A percentile compares a stretch with the other conserved stretches of the same genome.
Conservation (phyloP, 1,140 invertebrate genomes). For the Zaprionus kolodkinae region DNA sequence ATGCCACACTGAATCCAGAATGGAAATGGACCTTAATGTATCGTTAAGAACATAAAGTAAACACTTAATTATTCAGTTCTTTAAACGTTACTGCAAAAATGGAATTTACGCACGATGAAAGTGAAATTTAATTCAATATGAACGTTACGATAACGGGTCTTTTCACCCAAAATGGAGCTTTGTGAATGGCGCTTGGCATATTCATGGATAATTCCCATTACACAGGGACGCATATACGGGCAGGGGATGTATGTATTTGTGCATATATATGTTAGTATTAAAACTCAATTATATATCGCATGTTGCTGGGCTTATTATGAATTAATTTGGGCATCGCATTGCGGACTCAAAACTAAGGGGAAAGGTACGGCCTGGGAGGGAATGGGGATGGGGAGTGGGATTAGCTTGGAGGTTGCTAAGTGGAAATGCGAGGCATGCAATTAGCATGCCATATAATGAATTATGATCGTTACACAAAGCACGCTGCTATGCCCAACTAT, state of each 20-base stretch:
- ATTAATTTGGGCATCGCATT: constrained; percentile 73
- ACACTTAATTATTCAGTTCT: constrained; percentile 2
- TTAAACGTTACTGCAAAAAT: neutral
- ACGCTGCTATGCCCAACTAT: neutral
- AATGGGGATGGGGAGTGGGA: neutral
- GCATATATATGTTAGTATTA: constrained; percentile 47
- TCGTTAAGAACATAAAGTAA: neutral
- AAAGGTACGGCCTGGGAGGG: too few species aligned
- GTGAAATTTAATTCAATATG: constrained; percentile 1
- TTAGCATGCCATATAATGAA: constrained; percentile 68
- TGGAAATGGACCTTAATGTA: neutral
- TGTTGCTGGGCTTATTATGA: constrained; percentile 70
- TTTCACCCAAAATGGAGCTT: constrained; percentile 4
- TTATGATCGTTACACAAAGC: constrained; percentile 62
- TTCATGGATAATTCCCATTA: constrained; percentile 57
- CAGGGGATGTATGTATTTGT: neutral
- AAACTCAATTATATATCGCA: constrained; percentile 79
- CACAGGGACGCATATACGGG: too few species aligned
- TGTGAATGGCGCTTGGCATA: constrained; percentile 38
- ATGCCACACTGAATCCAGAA: neutral
- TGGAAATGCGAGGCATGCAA: constrained; percentile 57
- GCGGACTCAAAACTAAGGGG: constrained; percentile 19
- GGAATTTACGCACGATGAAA: constrained; percentile 1
- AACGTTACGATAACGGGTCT: neutral
- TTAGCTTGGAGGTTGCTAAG: constrained; percentile 48